These are phyloP conservation scores for Dexiosoma caninum DNA, from an alignment of 2,888 invertebrate genomes.

Conservation along the genomic window DNA sequence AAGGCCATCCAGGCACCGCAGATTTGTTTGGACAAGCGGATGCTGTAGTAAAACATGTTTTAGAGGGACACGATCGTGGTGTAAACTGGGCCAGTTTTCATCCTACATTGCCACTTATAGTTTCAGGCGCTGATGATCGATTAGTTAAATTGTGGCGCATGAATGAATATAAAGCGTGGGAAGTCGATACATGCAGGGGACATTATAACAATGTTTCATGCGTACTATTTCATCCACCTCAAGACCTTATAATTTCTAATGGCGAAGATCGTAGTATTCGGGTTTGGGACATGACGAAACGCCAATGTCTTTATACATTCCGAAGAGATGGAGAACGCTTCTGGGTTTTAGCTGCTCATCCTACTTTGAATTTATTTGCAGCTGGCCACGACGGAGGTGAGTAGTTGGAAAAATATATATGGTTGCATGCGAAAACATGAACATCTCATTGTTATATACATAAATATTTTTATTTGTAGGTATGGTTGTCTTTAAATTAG, in stretches of 20 bases:
- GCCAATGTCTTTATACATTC: conserved; percentile 94
- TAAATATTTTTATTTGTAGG: conserved; percentile 66
- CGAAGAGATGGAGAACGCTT: conserved; percentile 97
- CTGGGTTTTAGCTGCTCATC: conserved; percentile 98
- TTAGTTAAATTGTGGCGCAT: conserved; percentile 99
- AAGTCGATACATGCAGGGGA: conserved; percentile 99
- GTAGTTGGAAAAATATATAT: conserved; percentile 76
- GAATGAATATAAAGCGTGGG: conserved; percentile 99
- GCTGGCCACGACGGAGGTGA: conserved; percentile 99
- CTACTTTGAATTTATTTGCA: conserved; percentile 96
- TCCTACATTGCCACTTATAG: conserved; percentile 94
- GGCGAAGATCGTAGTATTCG: conserved; percentile 98
- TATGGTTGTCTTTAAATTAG: conserved; percentile 83
- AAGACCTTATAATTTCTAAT: conserved; percentile 97
- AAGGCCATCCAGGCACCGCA: conserved; percentile 89
- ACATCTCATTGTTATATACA: not conserved
- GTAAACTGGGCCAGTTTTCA: conserved; percentile 99
- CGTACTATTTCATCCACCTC: conserved; percentile 96
- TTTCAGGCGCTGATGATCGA: conserved; percentile 98
- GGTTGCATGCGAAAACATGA: not conserved
- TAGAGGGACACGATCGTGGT: conserved; percentile 96
- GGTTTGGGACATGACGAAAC: conserved; percentile 99
- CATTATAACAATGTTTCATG: conserved; percentile 99
- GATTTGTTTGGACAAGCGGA: conserved; percentile 98
- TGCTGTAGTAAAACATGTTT: conserved; percentile 92